phyloP scores from a whole-genome alignment of 2,797 vertebrate genomes.

The Coregonus ussuriensis region DNA sequence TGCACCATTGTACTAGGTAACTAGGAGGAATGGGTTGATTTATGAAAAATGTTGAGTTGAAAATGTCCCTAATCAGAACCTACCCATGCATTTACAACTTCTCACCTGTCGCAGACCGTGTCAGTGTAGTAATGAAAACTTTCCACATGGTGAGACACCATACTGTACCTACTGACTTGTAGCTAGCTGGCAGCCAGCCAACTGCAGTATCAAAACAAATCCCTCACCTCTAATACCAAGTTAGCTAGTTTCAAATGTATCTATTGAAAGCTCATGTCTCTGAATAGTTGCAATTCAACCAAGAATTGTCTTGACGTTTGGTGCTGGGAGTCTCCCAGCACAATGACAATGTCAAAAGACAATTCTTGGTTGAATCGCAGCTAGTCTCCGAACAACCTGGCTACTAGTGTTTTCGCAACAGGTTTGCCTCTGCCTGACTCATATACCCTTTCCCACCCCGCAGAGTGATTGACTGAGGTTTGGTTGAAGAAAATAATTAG shows the following conservation, averaged over 20 bases:
- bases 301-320: too few relatives aligned
- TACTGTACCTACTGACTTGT: neutral
- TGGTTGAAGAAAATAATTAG: neutral
- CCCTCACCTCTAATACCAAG: neutral
- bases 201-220: slow-evolving; percentile 19
- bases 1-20: neutral
- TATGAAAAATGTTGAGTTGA: neutral
- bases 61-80: neutral
- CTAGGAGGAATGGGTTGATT: neutral
- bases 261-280: neutral
- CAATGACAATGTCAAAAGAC: too few relatives aligned
- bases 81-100: neutral
- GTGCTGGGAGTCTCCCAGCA: too few relatives aligned
- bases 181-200: neutral
- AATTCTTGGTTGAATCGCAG: too few relatives aligned
- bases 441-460: neutral
- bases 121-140: neutral
- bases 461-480: neutral
- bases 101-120: neutral
- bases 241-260: neutral
- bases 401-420: neutral
- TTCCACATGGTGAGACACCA: slow-evolving; percentile 46
- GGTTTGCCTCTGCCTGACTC: neutral
- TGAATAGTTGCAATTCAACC: neutral
- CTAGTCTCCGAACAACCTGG: neutral